Percentiles rank a stretch among this genome's conserved stretches.
phyloP scores from a whole-genome alignment of 2,888 invertebrate genomes.

The Meiosimyza platycephala region DNA sequence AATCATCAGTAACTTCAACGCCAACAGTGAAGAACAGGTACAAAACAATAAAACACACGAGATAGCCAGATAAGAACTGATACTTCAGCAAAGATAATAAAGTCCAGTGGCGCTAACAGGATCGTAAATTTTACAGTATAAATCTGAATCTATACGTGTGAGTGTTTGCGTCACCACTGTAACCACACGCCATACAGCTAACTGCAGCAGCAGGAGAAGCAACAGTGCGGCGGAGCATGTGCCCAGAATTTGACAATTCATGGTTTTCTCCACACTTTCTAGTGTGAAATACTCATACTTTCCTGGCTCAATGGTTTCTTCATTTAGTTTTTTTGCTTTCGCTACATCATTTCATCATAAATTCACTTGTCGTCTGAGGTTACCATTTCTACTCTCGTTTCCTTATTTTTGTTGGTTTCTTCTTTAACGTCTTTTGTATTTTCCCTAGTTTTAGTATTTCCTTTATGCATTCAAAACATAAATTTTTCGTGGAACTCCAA shows the following conservation, averaged over 20 bases:
- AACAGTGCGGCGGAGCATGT: conserved; percentile 32
- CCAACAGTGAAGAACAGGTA: no score
- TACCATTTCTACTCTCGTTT: conserved; percentile 46
- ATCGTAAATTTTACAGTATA: conserved; percentile 58
- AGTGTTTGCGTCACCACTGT: conserved; percentile 3
- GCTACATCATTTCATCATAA: conserved; percentile 58
- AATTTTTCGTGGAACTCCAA: conserved; percentile 58
- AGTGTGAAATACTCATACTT: conserved; percentile 49
- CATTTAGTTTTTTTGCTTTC: conserved; percentile 45
- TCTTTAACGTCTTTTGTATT: neutral
- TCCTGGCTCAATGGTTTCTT: conserved; percentile 53
- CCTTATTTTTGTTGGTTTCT: conserved; percentile 3
- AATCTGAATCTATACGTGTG: conserved; percentile 47
- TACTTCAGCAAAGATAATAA: conserved; percentile 17
- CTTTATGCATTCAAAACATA: conserved; percentile 52
- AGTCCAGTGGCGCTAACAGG: conserved; percentile 61
- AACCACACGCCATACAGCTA: no score
- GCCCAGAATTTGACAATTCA: conserved; percentile 47
- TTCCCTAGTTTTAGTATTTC: conserved; percentile 51
- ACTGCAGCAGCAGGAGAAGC: neutral
- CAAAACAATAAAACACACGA: no score
- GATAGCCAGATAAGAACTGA: neutral
- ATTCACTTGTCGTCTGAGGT: conserved; percentile 59
- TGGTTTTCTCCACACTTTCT: conserved; percentile 36
- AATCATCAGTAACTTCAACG: no score